Conservation (phyloP, 2,113 vertebrate species). For the Catharus bicknelli region DNA sequence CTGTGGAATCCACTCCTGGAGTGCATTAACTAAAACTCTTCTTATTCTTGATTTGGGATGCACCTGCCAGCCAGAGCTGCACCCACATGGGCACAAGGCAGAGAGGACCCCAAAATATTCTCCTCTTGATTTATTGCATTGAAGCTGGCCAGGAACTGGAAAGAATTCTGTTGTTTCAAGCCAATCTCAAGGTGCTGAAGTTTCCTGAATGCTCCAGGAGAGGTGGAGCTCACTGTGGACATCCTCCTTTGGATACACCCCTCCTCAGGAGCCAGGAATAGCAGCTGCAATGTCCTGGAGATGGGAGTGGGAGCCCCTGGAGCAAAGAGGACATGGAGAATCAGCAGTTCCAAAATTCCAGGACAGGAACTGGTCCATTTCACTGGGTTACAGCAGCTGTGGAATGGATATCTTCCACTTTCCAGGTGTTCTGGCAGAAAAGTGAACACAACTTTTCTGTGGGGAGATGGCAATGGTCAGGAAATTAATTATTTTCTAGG, state of each 20-base stretch:
- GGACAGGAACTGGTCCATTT: neutral
- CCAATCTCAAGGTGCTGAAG: neutral
- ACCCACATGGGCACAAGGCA: fast-evolving
- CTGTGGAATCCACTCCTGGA: neutral
- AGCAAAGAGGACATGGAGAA: neutral
- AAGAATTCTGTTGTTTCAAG: neutral
- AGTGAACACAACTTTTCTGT: neutral
- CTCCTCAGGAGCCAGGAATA: neutral
- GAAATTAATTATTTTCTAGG: neutral
- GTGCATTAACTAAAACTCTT: constrained; percentile 12
- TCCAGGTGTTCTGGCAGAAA: neutral
- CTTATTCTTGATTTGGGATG: neutral
- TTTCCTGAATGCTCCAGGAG: neutral
- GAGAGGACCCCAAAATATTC: neutral
- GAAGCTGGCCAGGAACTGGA: neutral
- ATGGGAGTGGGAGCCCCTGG: neutral
- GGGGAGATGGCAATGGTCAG: neutral
- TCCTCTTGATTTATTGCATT: neutral
- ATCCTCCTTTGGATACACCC: neutral
- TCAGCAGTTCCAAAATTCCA: neutral
- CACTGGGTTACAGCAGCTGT: neutral
- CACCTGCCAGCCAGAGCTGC: neutral
- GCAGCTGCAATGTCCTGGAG: neutral
- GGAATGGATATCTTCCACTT: neutral
- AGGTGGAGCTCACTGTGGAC: neutral